Base-by-base conservation (phyloP, 92 coral and sea anemone genomes). In the Parazoanthus swiftii region DNA sequence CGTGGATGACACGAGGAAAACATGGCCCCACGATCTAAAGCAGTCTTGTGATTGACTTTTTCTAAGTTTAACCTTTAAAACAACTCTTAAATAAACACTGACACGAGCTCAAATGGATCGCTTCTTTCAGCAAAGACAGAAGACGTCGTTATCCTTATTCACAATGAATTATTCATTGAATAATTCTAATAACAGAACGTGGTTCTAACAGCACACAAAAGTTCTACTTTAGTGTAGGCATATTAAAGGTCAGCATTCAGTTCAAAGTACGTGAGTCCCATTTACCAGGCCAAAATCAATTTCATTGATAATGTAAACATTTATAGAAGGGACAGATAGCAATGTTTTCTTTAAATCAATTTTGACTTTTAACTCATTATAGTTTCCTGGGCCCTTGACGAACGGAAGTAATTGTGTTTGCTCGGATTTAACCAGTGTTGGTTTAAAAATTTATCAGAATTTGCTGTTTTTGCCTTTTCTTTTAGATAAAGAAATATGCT, bases 331-430 rank as follows among this genome's bases (percentile, higher is more conserved):
- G 44, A 38, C 43, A 67, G 77, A 83, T 83, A 83, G 86, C 14
- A 84, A 26, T 84, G 87, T 84, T 84, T 84, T 84, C 79, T 71
- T 79, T 84, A 29, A 74, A 79, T 36, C 85, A 79, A 84, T 71
- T 84, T 84, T 70, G 87, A n/a, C 87, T 84, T 84, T 46, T 71
- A 71, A 25, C 79, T 33, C 67, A 7, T 71, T 84, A 84, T 33
- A 48, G 44, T 74, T 84, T 84, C 87, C 87, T 84, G 87, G 63
- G 63, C 87, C 25, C 87, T 84, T 72, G 87, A 84, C 43, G 58
- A 84, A 74, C 87, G 87, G 87, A 84, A 84, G 87, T 36, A 70
- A 71, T 84, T 54, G 58, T 84, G 79, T 84, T 71, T 54, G 59
- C 14, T 54, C 59, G 46, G 87, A 84, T 84, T 84, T 84, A 43